A percentile compares a stretch with the other conserved stretches of the same genome.
These are phyloP conservation scores for Galerucella pusilla DNA, from an alignment of 2,888 invertebrate genomes.

Conservation along the genomic window DNA sequence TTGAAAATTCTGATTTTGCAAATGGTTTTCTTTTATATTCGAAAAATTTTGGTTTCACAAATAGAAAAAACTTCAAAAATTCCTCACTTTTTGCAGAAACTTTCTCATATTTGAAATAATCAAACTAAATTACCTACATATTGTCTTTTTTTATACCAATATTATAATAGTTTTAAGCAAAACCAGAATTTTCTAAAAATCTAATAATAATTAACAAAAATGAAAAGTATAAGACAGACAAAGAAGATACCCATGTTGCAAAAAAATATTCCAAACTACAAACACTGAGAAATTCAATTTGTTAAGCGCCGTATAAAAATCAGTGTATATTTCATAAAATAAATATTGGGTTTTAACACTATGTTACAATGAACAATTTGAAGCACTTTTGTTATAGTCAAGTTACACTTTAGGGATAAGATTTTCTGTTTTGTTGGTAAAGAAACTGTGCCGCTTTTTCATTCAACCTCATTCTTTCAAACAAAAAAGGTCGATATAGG, in stretches of 20 bases:
- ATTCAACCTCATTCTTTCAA: conserved; percentile 5
- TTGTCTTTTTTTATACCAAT: not conserved
- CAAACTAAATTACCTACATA: no score
- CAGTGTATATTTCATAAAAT: conserved; percentile 48
- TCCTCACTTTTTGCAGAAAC: no score
- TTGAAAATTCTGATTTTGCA: not conserved
- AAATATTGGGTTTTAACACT: conserved; percentile 47
- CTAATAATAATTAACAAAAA: not conserved
- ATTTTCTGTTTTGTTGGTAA: conserved; percentile 24
- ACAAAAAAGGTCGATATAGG: no score
- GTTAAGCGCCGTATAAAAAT: conserved; percentile 30
- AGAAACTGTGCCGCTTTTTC: conserved; percentile 32
- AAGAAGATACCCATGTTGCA: not conserved
- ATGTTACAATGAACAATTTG: conserved; percentile 44
- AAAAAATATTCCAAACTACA: conserved; percentile 17
- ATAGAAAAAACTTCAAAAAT: not conserved
- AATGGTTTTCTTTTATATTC: not conserved
- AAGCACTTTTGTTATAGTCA: conserved; percentile 54
- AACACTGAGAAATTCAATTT: conserved; percentile 19
- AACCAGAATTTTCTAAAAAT: not conserved
- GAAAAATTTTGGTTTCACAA: not conserved
- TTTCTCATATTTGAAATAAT: no score
- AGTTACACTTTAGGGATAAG: conserved; percentile 33
- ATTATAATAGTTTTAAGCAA: not conserved
- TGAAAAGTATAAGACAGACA: not conserved